Evolutionary conservation across 2,888 invertebrate species (phyloP).

Genomic region (Temnothorax ravouxi): DNA sequence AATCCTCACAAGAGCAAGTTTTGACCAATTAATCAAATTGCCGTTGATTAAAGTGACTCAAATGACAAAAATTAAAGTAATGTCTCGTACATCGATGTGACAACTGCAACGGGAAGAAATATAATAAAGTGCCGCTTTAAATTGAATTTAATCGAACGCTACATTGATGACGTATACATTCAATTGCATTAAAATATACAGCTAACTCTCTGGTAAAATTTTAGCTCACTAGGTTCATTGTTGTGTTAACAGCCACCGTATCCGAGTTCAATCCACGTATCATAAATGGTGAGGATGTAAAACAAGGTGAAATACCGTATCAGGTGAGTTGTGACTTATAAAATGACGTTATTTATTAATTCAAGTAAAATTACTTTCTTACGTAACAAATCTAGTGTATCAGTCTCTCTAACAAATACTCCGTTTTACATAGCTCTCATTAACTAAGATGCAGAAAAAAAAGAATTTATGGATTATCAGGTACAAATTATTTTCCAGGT

Average conservation of each 20-base stretch:
- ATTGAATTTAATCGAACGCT: neutral
- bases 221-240: neutral
- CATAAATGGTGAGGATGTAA: conserved; percentile 70
- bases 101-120: neutral
- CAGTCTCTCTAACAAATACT: no score
- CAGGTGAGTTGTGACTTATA: conserved; percentile 66
- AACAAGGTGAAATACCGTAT: conserved; percentile 75
- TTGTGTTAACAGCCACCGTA: conserved; percentile 43
- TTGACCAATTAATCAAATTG: neutral
- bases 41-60: neutral
- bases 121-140: neutral
- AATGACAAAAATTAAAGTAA: neutral
- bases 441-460: no score
- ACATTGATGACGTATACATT: neutral
- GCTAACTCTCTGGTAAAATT: neutral
- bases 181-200: neutral
- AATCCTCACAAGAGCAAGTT: neutral
- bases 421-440: no score
- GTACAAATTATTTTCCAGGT: conserved; percentile 60
- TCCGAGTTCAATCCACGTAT: conserved; percentile 31
- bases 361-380: no score
- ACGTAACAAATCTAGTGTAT: no score
- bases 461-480: neutral
- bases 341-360: neutral
- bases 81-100: neutral